Percentiles rank a stretch among this genome's conserved stretches.
Evolutionary conservation across 2,113 vertebrate species (phyloP).

Genomic region (Phaethornis superciliosus): DNA sequence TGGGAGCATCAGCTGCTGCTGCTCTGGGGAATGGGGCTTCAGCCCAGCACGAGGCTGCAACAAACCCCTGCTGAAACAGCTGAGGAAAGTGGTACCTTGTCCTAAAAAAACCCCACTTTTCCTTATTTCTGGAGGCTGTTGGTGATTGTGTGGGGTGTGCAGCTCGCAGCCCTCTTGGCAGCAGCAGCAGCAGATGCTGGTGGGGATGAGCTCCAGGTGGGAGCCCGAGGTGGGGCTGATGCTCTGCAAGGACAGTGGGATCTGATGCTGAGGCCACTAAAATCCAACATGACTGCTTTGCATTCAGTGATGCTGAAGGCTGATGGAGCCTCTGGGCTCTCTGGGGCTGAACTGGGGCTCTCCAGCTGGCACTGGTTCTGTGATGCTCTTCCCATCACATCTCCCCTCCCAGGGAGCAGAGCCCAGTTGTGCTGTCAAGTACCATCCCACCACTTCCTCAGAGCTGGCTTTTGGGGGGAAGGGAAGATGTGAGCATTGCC

Average conservation of each 20-base stretch:
- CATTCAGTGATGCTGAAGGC: rapidly evolving
- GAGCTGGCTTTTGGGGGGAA: background rate
- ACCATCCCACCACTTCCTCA: background rate
- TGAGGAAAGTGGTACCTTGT: rapidly evolving
- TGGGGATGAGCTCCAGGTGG: background rate
- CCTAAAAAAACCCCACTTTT: rapidly evolving
- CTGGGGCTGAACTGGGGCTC: rapidly evolving
- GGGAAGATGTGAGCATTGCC: background rate
- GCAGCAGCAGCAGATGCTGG: background rate
- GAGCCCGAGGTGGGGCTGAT: background rate
- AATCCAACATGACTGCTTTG: rapidly evolving
- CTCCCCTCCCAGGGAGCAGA: background rate
- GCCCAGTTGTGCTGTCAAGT: background rate
- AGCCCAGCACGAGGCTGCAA: rapidly evolving
- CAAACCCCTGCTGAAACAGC: background rate
- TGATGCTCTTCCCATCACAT: background rate
- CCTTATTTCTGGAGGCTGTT: background rate
- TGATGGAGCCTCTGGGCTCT: background rate
- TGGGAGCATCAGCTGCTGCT: background rate
- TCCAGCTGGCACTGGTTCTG: rapidly evolving
- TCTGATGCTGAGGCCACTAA: rapidly evolving
- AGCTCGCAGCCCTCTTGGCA: rapidly evolving
- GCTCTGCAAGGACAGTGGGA: background rate
- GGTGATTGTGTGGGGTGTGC: background rate
- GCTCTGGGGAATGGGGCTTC: rapidly evolving